Evolutionary conservation across 2,888 invertebrate species (phyloP), one percentile per base, ranked within the genome.

Genomic region (Pandemis cinnamomeana): DNA sequence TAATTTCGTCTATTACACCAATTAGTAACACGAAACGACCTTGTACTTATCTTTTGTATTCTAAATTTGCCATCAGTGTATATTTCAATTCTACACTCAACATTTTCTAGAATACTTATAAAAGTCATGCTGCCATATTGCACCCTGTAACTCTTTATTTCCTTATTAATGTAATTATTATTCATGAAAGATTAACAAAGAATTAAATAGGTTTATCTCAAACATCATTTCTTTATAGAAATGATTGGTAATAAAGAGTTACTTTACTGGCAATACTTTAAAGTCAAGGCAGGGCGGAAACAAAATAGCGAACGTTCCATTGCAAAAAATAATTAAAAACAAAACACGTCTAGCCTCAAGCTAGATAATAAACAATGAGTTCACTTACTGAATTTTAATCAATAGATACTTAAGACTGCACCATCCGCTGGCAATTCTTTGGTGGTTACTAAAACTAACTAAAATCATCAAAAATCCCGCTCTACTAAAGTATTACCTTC

Each of bases 401-500:
- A 60, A 42, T 42, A 36, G n/a, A 7, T n/a, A 60, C 27, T 5
- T n/a, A 42, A 13, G 5, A 27, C 58, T 27, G 20, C 15, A 20
- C 27, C 27, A 27, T 58, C 10, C 10, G 36, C n/a, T 42, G 36
- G 36, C 3, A 36, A 13, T 61, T 58, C 61, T 61, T 61, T 61
- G 61, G 61, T 61, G 41, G 5, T 36, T 36, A 60, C 2, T 53
- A 55, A 10, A 10, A 58, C 58, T 58, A 27, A 58, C 58, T 58
- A 5, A 58, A 13, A 27, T n/a, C 13, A 51, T 51, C 7, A 27
- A 27, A 58, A 27, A 61, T 41, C 13, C n/a, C 61, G 13, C 48
- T 64, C 64, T 20, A 10, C 63, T 11, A 62, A 58, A 58, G 61
- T 20, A 48, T 58, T 72, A 44, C 64, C 64, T 46, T 27, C 44